These are phyloP conservation scores for Cataglyphis hispanica DNA, from an alignment of 1,140 invertebrate species.

Conservation along the genomic window DNA sequence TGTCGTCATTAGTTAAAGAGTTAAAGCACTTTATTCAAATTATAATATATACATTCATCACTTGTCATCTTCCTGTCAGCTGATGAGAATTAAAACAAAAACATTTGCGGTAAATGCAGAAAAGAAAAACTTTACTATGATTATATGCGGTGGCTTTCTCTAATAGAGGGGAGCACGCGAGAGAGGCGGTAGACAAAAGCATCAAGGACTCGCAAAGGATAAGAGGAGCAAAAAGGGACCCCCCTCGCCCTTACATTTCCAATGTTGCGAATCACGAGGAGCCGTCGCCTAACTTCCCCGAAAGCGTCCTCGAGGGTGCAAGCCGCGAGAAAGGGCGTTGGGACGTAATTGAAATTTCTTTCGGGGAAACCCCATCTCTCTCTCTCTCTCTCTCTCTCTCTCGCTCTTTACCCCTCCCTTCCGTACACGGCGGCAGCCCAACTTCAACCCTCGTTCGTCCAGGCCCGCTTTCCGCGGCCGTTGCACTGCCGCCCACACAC, in stretches of 20 bases:
- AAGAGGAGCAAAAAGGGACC: slow-evolving; percentile 29
- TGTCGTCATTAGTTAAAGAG: neutral
- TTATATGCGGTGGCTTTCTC: neutral
- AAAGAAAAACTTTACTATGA: slow-evolving; percentile 31
- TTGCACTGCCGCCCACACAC: slow-evolving; percentile 75
- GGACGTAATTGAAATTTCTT: slow-evolving; percentile 80
- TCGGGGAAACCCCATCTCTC: slow-evolving; percentile 72
- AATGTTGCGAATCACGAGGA: slow-evolving; percentile 57
- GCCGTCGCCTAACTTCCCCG: slow-evolving; percentile 68
- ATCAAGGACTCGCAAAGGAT: slow-evolving; percentile 25
- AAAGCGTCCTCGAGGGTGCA: slow-evolving; percentile 64
- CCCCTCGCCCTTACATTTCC: slow-evolving; percentile 8
- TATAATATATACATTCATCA: slow-evolving; percentile 5
- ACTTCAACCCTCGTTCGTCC: slow-evolving; percentile 45
- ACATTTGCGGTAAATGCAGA: slow-evolving; percentile 1
- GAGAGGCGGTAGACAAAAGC: neutral
- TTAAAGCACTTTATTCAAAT: neutral
- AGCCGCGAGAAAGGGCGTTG: slow-evolving; percentile 52
- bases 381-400: neutral
- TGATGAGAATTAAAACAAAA: slow-evolving; percentile 20
- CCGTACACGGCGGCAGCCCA: slow-evolving; percentile 40
- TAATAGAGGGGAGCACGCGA: neutral
- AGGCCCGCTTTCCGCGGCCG: slow-evolving; percentile 69
- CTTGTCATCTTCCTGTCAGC: neutral
- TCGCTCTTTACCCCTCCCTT: slow-evolving; percentile 9